A percentile compares a stretch with the other conserved stretches of the same genome.
phyloP scores from a whole-genome alignment of 2,888 invertebrate genomes.

The Tetanocera ferruginea region DNA sequence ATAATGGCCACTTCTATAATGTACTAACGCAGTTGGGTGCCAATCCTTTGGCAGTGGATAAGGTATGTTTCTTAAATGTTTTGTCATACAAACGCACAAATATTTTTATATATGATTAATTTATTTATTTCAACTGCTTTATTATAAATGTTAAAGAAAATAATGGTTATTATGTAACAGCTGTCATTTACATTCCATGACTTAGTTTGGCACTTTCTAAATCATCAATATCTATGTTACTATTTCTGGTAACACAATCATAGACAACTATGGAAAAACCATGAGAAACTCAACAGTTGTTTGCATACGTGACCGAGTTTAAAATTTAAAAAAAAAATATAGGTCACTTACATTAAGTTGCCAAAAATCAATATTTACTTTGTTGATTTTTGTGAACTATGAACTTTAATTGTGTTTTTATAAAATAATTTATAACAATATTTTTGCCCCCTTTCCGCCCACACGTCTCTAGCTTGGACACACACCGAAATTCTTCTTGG shows the following conservation, averaged over 20 bases:
- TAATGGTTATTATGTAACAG: too few relatives aligned
- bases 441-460: background rate
- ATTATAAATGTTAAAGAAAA: too few relatives aligned
- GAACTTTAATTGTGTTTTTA: too few relatives aligned
- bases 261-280: too few relatives aligned
- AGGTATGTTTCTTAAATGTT: conserved; percentile 72
- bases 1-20: conserved; percentile 90
- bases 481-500: conserved; percentile 84
- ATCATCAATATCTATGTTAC: too few relatives aligned
- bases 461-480: conserved; percentile 76
- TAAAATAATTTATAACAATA: background rate
- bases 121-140: too few relatives aligned
- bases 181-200: too few relatives aligned
- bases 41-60: conserved; percentile 85
- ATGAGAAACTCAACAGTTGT: background rate
- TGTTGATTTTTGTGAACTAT: too few relatives aligned
- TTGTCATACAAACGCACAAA: background rate
- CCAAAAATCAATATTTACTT: too few relatives aligned
- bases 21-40: conserved; percentile 88
- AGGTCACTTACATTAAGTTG: too few relatives aligned
- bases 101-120: background rate
- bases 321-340: background rate
- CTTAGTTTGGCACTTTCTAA: too few relatives aligned
- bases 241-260: background rate
- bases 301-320: background rate